Conservation (phyloP, 2,797 vertebrate species). For the Sebastes iracundus region DNA sequence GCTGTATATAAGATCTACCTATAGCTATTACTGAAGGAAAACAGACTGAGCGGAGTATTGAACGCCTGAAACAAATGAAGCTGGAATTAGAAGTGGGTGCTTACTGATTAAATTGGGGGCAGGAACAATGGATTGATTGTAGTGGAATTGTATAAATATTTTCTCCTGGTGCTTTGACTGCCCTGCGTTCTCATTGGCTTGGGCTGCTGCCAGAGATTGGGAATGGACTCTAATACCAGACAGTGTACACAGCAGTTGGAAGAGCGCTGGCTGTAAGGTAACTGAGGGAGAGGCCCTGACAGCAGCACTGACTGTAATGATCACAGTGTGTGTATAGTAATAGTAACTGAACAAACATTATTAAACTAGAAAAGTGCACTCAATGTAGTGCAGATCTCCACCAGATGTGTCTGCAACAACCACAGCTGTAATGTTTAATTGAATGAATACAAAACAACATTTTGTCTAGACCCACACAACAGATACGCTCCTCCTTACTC, state of each 20-base stretch:
- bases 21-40: constrained; percentile 26
- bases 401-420: neutral
- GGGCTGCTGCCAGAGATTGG: constrained; percentile 70
- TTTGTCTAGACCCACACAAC: neutral
- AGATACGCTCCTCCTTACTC: neutral
- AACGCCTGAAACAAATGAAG: constrained; percentile 41
- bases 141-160: constrained; percentile 52
- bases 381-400: neutral
- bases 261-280: neutral
- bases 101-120: constrained; percentile 31
- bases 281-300: neutral
- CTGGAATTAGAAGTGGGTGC: constrained; percentile 41
- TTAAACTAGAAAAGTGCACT: neutral
- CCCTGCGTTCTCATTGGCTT: constrained; percentile 68
- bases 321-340: neutral
- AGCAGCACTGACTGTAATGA: neutral
- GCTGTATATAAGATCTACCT: neutral
- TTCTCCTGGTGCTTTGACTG: constrained; percentile 58
- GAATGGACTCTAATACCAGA: constrained; percentile 65
- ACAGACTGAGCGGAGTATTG: constrained; percentile 35
- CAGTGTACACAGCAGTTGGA: constrained; percentile 44
- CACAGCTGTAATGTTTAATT: neutral
- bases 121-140: constrained; percentile 44
- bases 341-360: neutral
- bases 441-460: neutral